Evolutionary conservation across 2,113 vertebrate genomes (phyloP), one percentile per base, ranked within the genome.

Genomic region (Argyrosomus japonicus): DNA sequence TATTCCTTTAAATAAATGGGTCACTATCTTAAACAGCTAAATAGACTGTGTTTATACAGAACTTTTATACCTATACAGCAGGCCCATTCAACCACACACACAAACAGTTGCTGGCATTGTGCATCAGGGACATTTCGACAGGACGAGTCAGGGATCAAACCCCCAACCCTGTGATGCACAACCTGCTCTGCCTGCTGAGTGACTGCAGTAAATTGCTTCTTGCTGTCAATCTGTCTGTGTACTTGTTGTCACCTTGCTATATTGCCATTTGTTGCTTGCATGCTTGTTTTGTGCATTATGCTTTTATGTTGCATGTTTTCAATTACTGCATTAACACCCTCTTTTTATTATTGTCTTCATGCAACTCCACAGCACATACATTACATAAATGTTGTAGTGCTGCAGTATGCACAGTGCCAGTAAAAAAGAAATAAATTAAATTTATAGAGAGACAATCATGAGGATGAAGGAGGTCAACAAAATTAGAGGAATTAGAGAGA

Each of bases 81-180:
- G 19, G 17, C 8, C 51, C 45, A 3, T 19, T 5, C 23, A 19
- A 23, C 3, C 50, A 19, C 50, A 51, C 47, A 51, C 17, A 11
- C 48, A 53, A 27, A 53, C 9, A 11, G 25, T 2, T 27, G 25
- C 25, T 27, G 25, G 40, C 23, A 70, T 29, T 62, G n/a, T 51
- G 56, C 6, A 18, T 73, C 56, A 79, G 68, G 75, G 79, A 61
- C 40, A 50, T 25, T 60, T 27, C 40, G 25, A 45, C 32, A 45
- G 2, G 29, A 63, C 67, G 54, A 72, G 43, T 53, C 21, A 21
- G 27, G 58, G 14, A 25, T 18, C 6, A n/a, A 6, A 54, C 36
- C 32, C 21, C 17, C 74, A 56, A 9, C 15, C 2, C n/a, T 68
- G 12, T n/a, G n/a, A n/a, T n/a, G n/a, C n/a, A n/a, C n/a, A n/a